These are phyloP conservation scores for Chaenocephalus aceratus DNA, from an alignment of 2,113 vertebrate genomes.

Conservation along the genomic window DNA sequence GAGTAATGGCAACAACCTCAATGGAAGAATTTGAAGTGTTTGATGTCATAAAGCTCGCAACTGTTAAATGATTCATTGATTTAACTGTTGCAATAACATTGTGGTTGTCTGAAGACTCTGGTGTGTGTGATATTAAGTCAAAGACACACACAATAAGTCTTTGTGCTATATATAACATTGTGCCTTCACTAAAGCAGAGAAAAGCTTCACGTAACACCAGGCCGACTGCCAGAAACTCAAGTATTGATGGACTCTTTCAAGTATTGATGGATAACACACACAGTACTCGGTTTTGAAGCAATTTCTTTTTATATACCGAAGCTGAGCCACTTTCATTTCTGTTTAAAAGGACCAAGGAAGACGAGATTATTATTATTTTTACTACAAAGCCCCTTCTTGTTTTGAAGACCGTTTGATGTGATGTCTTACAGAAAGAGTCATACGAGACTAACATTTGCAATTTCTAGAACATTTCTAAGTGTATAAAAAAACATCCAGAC, in stretches of 20 bases:
- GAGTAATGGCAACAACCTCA: background rate
- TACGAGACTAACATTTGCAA: background rate
- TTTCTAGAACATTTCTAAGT: too few relatives aligned
- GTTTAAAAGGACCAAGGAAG: background rate
- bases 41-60: background rate
- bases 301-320: background rate
- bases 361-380: background rate
- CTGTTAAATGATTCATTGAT: background rate
- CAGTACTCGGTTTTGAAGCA: background rate
- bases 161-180: background rate
- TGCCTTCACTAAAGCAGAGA: constrained; percentile 24
- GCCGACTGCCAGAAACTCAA: constrained; percentile 41
- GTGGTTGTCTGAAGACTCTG: background rate
- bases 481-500: too few relatives aligned
- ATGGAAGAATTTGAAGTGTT: background rate
- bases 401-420: too few relatives aligned
- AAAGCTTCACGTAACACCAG: constrained; percentile 28
- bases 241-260: constrained; percentile 21
- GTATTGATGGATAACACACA: constrained; percentile 14
- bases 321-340: constrained; percentile 4
- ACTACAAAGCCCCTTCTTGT: background rate
- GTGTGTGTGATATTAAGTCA: background rate
- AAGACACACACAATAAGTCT: too few relatives aligned
- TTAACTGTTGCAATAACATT: background rate
- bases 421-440: too few relatives aligned